Percentiles rank a stretch among this genome's conserved stretches.
phyloP scores from a whole-genome alignment of 2,888 invertebrate genomes.

The Trichopoda pennipes region DNA sequence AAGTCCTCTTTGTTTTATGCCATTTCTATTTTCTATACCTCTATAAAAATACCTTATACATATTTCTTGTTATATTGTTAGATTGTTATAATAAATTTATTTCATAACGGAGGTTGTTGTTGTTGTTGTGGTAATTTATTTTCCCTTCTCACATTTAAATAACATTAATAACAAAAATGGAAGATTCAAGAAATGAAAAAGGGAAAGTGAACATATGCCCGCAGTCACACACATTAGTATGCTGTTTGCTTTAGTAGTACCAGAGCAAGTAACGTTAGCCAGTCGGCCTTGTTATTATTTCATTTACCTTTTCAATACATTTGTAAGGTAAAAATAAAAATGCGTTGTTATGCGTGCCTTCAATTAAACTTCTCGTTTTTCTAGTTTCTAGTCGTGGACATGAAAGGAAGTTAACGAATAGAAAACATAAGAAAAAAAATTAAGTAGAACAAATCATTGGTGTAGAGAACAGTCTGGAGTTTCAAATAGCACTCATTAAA shows the following conservation, averaged over 20 bases:
- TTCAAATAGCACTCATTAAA: slow-evolving; percentile 62
- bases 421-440: too few relatives aligned
- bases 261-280: not conserved
- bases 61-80: too few relatives aligned
- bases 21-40: too few relatives aligned
- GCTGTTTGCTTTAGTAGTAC: slow-evolving; percentile 6
- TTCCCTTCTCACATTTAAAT: slow-evolving; percentile 20
- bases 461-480: slow-evolving; percentile 42
- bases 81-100: not conserved
- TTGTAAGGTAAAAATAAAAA: slow-evolving; percentile 1
- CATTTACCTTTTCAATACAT: not conserved
- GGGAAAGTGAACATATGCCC: not conserved
- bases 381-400: slow-evolving; percentile 34
- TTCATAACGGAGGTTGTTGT: not conserved
- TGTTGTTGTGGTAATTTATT: slow-evolving; percentile 51
- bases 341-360: slow-evolving; percentile 38
- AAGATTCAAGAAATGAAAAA: not conserved
- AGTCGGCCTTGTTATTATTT: slow-evolving; percentile 24
- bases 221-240: not conserved
- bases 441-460: slow-evolving; percentile 19
- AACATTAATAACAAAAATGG: slow-evolving; percentile 7
- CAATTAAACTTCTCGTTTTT: not conserved
- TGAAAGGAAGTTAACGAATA: slow-evolving; percentile 47
- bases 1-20: too few relatives aligned
- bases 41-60: too few relatives aligned